Conservation (phyloP, 2,888 invertebrate species). For the Aethes cnicana region DNA sequence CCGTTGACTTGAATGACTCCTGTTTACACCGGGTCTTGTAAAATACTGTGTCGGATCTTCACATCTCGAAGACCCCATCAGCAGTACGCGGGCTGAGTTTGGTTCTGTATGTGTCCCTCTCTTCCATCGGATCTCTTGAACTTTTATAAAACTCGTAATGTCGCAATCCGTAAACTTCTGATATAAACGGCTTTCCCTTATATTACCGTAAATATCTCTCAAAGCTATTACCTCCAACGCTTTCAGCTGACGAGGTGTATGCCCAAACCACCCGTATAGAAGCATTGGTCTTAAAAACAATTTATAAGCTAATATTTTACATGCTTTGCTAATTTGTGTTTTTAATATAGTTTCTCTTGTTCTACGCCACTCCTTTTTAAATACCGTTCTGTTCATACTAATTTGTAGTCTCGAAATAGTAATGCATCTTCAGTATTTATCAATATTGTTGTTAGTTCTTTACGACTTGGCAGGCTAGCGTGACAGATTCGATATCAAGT, state of each 20-base stretch:
- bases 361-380: slow-evolving; percentile 36
- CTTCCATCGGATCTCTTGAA: slow-evolving; percentile 50
- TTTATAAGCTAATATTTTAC: slow-evolving; percentile 55
- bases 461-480: too few relatives aligned
- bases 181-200: slow-evolving; percentile 37
- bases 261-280: slow-evolving; percentile 48
- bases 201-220: slow-evolving; percentile 43
- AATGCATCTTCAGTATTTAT: neutral
- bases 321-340: slow-evolving; percentile 36
- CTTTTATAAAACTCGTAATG: slow-evolving; percentile 44
- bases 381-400: slow-evolving; percentile 34
- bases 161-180: slow-evolving; percentile 48
- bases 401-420: neutral
- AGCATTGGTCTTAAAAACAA: slow-evolving; percentile 55
- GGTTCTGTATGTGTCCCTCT: slow-evolving; percentile 37
- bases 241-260: slow-evolving; percentile 35
- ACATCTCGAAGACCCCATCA: slow-evolving; percentile 35
- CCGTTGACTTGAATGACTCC: neutral
- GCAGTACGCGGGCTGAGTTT: slow-evolving; percentile 37
- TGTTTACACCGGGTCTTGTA: slow-evolving; percentile 25
- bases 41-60: slow-evolving; percentile 42
- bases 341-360: slow-evolving; percentile 41
- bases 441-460: neutral
- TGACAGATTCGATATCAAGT: too few relatives aligned
- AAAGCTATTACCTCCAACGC: slow-evolving; percentile 47